These are phyloP conservation scores for Lepilemur septentrionalis DNA, from an alignment of 2,797 vertebrate species.

Conservation along the genomic window DNA sequence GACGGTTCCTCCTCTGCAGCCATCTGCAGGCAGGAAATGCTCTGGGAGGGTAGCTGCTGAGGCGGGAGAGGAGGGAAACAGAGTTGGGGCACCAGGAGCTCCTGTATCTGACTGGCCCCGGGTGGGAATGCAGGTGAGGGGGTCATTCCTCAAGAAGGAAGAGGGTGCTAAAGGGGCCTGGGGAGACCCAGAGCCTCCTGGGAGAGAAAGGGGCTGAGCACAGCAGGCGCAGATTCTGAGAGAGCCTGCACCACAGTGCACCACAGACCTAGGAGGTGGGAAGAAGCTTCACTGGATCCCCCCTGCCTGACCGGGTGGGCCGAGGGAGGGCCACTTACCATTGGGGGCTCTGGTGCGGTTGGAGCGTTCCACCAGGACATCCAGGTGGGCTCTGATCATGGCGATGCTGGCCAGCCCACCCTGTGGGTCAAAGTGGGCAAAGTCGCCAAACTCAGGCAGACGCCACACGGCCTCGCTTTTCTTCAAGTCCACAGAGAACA, in stretches of 20 bases:
- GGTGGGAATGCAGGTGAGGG: background rate
- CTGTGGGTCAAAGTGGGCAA: conserved; percentile 35
- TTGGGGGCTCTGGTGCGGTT: conserved; percentile 61
- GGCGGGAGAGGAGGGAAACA: background rate
- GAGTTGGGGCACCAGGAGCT: background rate
- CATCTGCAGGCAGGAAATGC: background rate
- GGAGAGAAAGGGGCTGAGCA: background rate
- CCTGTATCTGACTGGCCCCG: background rate
- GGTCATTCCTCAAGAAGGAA: background rate
- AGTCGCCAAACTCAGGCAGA: conserved; percentile 67
- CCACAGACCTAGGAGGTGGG: background rate
- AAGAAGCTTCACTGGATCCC: background rate
- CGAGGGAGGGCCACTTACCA: background rate
- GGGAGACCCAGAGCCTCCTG: background rate
- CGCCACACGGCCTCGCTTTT: conserved; percentile 64
- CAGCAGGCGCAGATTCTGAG: background rate
- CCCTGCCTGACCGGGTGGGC: background rate
- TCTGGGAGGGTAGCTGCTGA: background rate
- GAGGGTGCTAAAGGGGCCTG: background rate
- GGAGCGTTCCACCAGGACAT: background rate
- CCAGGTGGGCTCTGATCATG: background rate
- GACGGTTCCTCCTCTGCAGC: background rate
- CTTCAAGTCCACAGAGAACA: conserved; percentile 75
- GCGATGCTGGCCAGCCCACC: conserved; percentile 20
- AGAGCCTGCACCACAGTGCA: accelerated